Base-by-base conservation (phyloP, 1,140 invertebrate genomes). In the Magallana ariakensis region DNA sequence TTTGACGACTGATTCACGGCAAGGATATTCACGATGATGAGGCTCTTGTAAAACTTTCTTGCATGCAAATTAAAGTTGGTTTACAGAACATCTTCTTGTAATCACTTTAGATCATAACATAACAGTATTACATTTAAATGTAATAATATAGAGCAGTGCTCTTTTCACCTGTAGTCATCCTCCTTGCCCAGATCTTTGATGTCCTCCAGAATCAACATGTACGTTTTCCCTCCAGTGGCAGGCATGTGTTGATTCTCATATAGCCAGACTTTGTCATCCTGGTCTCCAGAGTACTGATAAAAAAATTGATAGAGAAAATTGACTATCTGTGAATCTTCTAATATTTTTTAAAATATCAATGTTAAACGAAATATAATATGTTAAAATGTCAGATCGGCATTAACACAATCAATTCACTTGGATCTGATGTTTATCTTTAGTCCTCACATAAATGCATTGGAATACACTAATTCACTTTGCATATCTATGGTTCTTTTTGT, bases 251-350 rank as follows among this genome's bases (percentile, higher is more conserved):
- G 97, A 89, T 97, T 96, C 88, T 96, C 96, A 81, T 96, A 96
- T 46, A 98, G 95, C 97, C 97, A 97, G 92, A 97, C 96, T 92
- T 97, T 97, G 91, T 98, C 97, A 90, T 97, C 96, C 87, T 96
- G 96, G 92, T 98, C 97, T 66, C 97, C 97, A 84, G 96, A 96
- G 94, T 97, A 98, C 92, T 96, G 89, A 16, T 92, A 90, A 58
- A n/a, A 62, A 9, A 11, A 26, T n/a, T n/a, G n/a, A n/a, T n/a
- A n/a, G 1, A 19, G n/a, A 80, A 80, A 80, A 80, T 80, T 80
- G 26, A 33, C 33, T n/a, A n/a, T n/a, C n/a, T 19, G 33, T 80
- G 13, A 80, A 80, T 19, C 15, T 62, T 4, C 8, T 62, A 16
- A 19, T 16, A 62, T 11, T n/a, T n/a, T n/a, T n/a, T n/a, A n/a